Percentiles rank a stretch among this genome's conserved stretches.
These are phyloP conservation scores for Podargus strigoides DNA, from an alignment of 2,797 vertebrate species.

Conservation along the genomic window DNA sequence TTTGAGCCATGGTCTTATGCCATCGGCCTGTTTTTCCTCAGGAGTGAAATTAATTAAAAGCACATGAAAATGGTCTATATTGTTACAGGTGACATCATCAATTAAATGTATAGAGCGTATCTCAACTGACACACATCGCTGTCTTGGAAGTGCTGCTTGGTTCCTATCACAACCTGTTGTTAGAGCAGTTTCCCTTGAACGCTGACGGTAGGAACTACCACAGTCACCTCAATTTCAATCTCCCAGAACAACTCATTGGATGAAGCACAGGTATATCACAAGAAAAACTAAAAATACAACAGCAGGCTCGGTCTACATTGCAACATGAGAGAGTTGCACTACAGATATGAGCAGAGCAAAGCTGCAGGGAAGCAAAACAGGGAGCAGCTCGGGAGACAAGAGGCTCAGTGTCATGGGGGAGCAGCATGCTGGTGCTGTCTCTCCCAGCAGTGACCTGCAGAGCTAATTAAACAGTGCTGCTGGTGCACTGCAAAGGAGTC, in stretches of 20 bases:
- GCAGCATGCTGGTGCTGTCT: not conserved
- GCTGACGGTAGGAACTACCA: not conserved
- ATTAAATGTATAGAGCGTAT: not conserved
- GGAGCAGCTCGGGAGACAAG: not conserved
- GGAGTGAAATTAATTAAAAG: not conserved
- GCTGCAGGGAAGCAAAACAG: not conserved
- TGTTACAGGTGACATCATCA: not conserved
- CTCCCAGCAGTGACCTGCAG: not conserved
- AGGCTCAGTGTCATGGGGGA: not conserved
- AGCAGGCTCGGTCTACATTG: not conserved
- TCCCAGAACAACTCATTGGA: not conserved
- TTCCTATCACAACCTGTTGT: not conserved
- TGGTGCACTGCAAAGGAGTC: not conserved
- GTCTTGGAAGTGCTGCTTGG: not conserved
- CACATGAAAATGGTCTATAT: not conserved
- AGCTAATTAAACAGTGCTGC: not conserved
- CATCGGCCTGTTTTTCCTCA: not conserved
- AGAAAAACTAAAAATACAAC: not conserved
- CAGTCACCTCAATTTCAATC: not conserved
- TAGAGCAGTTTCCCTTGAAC: not conserved
- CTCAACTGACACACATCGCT: fast-evolving
- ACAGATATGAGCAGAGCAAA: not conserved
- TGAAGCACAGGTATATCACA: not conserved
- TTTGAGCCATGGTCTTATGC: not conserved
- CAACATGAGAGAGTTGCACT: not conserved